Evolutionary conservation across 1,140 invertebrate species (phyloP).

Genomic region (Atta texana): DNA sequence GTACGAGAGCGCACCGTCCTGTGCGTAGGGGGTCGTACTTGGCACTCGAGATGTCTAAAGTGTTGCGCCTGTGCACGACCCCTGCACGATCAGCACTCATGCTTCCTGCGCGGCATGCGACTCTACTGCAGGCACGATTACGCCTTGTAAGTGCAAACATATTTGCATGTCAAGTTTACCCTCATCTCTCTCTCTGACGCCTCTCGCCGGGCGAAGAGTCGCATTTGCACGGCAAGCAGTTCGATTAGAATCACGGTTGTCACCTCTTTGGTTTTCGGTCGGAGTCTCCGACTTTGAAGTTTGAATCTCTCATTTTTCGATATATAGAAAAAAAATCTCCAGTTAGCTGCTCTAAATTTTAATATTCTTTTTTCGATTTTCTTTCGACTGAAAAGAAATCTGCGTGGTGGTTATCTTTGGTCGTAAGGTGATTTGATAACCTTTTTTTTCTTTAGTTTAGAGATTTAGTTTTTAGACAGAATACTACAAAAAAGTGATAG

Average conservation of each 20-base stretch:
- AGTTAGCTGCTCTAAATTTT: too few species aligned
- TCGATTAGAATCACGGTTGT: neutral
- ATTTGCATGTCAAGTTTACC: slow-evolving; percentile 33
- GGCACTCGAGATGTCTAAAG: slow-evolving; percentile 85
- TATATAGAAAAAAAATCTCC: too few species aligned
- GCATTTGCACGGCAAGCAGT: neutral
- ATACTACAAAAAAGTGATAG: too few species aligned
- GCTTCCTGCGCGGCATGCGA: slow-evolving; percentile 83
- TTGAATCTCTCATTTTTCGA: too few species aligned
- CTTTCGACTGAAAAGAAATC: too few species aligned
- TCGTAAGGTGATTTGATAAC: too few species aligned
- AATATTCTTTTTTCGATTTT: too few species aligned
- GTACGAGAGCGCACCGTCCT: slow-evolving; percentile 83
- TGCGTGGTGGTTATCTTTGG: too few species aligned
- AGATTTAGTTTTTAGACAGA: too few species aligned
- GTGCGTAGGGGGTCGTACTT: slow-evolving; percentile 84
- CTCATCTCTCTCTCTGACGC: neutral
- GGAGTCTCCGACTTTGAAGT: too few species aligned
- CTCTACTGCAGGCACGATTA: slow-evolving; percentile 85
- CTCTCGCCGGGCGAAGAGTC: neutral
- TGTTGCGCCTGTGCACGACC: slow-evolving; percentile 84
- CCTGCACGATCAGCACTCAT: slow-evolving; percentile 84
- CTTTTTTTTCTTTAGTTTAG: too few species aligned
- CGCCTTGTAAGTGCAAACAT: slow-evolving; percentile 81
- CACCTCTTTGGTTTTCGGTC: too few species aligned